These are phyloP conservation scores for Pararge aegeria DNA, from an alignment of 1,140 invertebrate species.

Conservation along the genomic window DNA sequence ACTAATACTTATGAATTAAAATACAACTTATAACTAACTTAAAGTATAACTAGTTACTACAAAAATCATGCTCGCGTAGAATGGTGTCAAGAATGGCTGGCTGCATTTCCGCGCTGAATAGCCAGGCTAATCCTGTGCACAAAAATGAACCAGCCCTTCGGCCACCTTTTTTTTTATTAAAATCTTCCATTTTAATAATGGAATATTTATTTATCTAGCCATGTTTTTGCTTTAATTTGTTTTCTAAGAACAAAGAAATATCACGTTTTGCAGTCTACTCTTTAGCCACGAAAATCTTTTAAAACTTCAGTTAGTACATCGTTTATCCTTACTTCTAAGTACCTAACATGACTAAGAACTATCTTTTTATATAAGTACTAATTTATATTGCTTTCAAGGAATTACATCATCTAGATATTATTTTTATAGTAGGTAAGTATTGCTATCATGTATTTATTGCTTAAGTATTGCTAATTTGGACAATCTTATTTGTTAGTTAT, in stretches of 20 bases:
- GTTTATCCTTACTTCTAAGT: neutral
- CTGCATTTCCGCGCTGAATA: no score
- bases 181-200: neutral
- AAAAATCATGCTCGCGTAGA: no score
- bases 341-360: constrained; percentile 25
- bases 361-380: constrained; percentile 18
- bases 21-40: no score
- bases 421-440: constrained; percentile 16
- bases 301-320: no score
- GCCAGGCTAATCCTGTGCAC: no score
- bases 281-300: constrained; percentile 1
- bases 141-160: no score
- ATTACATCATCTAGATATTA: constrained; percentile 1
- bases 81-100: no score
- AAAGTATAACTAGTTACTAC: no score
- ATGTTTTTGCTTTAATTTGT: neutral
- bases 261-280: constrained; percentile 31
- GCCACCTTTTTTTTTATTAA: neutral
- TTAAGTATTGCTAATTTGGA: constrained; percentile 52
- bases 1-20: no score
- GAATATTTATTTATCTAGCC: neutral
- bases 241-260: constrained; percentile 11
- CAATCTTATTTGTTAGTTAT: constrained; percentile 39
- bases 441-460: constrained; percentile 44
- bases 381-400: constrained; percentile 38